These are phyloP conservation scores for Numenius arquata DNA, from an alignment of 2,113 vertebrate genomes.

Conservation along the genomic window DNA sequence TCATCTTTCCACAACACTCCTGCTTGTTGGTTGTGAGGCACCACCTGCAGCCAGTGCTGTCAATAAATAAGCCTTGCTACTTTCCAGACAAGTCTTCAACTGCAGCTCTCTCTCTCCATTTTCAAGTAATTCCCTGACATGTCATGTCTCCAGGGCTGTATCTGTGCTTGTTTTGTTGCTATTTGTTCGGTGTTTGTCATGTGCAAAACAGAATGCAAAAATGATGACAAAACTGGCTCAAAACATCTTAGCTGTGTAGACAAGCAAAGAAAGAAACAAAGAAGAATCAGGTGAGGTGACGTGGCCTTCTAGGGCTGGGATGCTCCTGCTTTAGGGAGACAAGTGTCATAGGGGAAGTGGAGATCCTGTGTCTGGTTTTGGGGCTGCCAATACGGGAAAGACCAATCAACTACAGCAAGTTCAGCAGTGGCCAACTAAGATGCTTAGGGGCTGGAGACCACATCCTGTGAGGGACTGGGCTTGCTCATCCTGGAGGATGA, in stretches of 20 bases:
- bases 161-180: background rate
- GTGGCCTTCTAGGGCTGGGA: background rate
- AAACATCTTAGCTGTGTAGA: background rate
- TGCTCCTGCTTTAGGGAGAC: background rate
- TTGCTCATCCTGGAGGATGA: background rate
- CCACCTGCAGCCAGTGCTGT: background rate
- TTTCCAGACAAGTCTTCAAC: background rate
- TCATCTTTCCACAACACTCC: background rate
- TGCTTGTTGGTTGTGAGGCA: background rate
- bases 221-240: background rate
- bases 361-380: background rate
- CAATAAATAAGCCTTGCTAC: background rate
- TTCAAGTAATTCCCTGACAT: background rate
- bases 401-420: background rate
- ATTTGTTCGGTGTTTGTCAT: background rate
- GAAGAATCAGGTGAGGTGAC: background rate
- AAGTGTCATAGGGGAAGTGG: background rate
- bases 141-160: background rate
- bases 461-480: rapidly evolving
- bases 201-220: background rate
- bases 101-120: background rate
- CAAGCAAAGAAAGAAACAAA: background rate
- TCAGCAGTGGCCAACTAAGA: background rate
- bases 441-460: background rate
- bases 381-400: background rate